Evolutionary conservation across 2,113 vertebrate genomes (phyloP).

Genomic region (Salvelinus namaycush): DNA sequence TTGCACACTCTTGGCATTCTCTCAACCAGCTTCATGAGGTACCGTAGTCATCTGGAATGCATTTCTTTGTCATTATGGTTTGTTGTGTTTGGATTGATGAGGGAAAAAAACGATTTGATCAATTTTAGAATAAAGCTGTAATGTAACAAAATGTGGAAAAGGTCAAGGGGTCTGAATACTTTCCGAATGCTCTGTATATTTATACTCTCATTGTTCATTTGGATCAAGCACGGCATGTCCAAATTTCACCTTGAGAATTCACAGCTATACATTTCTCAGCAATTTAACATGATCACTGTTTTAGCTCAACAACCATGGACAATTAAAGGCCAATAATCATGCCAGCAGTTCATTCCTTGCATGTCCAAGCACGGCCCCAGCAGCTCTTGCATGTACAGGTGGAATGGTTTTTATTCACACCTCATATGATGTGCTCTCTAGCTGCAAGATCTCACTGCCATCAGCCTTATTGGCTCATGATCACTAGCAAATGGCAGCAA

Average conservation of each 20-base stretch:
- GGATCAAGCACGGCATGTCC: too few species aligned
- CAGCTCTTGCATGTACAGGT: conserved; percentile 11
- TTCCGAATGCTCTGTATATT: too few species aligned
- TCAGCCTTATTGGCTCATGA: conserved; percentile 12
- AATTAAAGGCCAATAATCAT: not conserved
- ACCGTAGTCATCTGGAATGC: too few species aligned
- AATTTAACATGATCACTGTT: not conserved
- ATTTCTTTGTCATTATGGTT: too few species aligned
- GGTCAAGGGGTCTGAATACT: too few species aligned
- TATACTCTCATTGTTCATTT: too few species aligned
- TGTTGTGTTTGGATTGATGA: too few species aligned
- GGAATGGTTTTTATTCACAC: conserved; percentile 22
- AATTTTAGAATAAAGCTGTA: too few species aligned
- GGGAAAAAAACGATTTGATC: too few species aligned
- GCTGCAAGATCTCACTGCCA: not conserved
- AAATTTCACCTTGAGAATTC: not conserved
- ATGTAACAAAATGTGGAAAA: too few species aligned
- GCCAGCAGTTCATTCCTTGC: not conserved
- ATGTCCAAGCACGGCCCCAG: not conserved
- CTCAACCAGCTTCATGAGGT: too few species aligned
- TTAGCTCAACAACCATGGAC: not conserved
- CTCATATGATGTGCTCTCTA: conserved; percentile 7
- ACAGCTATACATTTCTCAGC: not conserved
- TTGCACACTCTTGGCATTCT: too few species aligned
- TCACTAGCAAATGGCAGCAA: not conserved